Evolutionary conservation across 2,888 invertebrate genomes (phyloP).

Genomic region (Gandaritis pyraliata): DNA sequence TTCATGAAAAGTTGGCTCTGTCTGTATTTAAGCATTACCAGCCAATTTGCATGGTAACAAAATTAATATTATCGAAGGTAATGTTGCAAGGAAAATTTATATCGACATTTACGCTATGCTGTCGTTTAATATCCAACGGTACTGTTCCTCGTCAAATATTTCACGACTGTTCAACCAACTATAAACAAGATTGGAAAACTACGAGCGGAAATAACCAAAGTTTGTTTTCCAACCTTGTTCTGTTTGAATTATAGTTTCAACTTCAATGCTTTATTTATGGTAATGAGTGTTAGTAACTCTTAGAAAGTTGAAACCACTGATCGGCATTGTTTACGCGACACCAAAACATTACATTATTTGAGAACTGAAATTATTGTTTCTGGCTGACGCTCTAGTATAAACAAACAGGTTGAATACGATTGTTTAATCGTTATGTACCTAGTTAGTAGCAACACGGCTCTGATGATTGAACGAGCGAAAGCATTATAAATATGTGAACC

Average conservation of each 20-base stretch:
- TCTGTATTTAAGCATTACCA: background rate
- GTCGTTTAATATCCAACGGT: conserved; percentile 66
- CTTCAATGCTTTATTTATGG: conserved; percentile 43
- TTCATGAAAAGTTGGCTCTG: conserved; percentile 9
- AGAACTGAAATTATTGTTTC: conserved; percentile 25
- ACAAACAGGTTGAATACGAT: conserved; percentile 25
- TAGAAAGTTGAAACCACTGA: conserved; percentile 62
- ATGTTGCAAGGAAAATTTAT: conserved; percentile 65
- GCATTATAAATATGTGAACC: conserved; percentile 27
- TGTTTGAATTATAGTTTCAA: conserved; percentile 64
- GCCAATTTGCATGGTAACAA: conserved; percentile 15
- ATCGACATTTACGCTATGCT: conserved; percentile 61
- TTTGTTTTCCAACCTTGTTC: conserved; percentile 55
- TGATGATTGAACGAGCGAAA: conserved; percentile 33
- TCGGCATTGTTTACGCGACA: conserved; percentile 42
- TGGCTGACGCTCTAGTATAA: conserved; percentile 37
- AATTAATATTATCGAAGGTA: conserved; percentile 32
- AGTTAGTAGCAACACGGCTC: conserved; percentile 32
- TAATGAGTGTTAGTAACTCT: conserved; percentile 30
- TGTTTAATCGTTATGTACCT: conserved; percentile 30
- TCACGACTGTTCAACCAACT: conserved; percentile 51
- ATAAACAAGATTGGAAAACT: conserved; percentile 59
- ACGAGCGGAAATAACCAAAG: conserved; percentile 35
- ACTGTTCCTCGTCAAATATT: conserved; percentile 53
- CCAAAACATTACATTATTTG: conserved; percentile 41